Evolutionary conservation across 2,113 vertebrate genomes (phyloP).

Genomic region (Hippocampus comes): DNA sequence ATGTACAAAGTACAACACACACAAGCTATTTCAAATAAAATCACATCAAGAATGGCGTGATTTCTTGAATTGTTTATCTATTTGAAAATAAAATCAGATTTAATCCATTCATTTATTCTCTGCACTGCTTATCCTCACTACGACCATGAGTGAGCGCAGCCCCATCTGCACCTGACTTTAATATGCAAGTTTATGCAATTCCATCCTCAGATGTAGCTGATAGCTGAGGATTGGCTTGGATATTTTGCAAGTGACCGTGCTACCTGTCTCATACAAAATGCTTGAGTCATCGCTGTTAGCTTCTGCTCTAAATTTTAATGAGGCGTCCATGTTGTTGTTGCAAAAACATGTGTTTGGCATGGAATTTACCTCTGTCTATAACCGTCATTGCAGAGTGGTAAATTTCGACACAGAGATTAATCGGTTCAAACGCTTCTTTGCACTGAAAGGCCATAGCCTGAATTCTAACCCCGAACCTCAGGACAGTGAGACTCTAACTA

Average conservation of each 20-base stretch:
- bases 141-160: neutral
- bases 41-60: neutral
- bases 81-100: neutral
- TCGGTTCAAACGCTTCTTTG: too few relatives aligned
- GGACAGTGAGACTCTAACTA: too few relatives aligned
- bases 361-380: neutral
- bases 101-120: neutral
- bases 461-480: too few relatives aligned
- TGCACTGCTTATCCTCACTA: neutral
- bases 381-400: neutral
- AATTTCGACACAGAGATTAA: too few relatives aligned
- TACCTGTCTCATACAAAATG: too few relatives aligned
- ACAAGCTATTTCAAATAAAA: neutral
- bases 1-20: neutral
- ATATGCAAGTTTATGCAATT: too few relatives aligned
- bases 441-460: too few relatives aligned
- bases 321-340: neutral
- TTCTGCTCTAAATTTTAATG: neutral
- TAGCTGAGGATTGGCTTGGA: too few relatives aligned
- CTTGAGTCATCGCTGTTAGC: too few relatives aligned
- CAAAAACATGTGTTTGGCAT: neutral
- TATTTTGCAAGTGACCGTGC: too few relatives aligned
- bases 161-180: too few relatives aligned
- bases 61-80: neutral
- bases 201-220: too few relatives aligned